Base-by-base conservation (phyloP, 1,140 invertebrate genomes). In the Uloborus diversus region DNA sequence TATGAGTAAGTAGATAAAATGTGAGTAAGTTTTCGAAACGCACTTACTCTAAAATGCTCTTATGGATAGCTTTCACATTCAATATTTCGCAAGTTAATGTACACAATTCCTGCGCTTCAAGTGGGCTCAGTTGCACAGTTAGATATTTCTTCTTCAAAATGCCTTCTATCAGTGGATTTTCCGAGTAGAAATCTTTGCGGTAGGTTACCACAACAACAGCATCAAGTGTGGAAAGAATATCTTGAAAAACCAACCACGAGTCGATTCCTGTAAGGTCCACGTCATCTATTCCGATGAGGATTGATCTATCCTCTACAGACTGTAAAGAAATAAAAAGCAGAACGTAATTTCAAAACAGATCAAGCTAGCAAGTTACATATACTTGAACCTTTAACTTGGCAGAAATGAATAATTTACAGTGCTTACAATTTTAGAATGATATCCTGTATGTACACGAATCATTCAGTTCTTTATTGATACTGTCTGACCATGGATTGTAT, bases 11-110 rank as follows among this genome's bases (percentile, higher is more conserved):
- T n/a, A n/a, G n/a, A n/a, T 42, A 42, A 42, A 42, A 42, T 42
- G 7, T 9, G 37, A 42, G 17, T 9, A 17, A 42, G 17, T 42
- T 9, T 9, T 3, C 28, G 14, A 57, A 23, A n/a, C 32, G 7
- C 3, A 69, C 49, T 28, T 42, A 71, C 68, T 33, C n/a, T 1
- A 71, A 13, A 9, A 75, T 62, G 0, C 17, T 59, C 11, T 62
- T 75, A 30, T 75, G 35, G 2, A 75, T 64, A 27, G 70, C 70
- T 13, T 49, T 2, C 25, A 75, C 47, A 23, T 75, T 62, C 0
- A 75, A 28, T 3, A 75, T n/a, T 4, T 28, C 25, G 28, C 70
- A 75, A 1, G 57, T 28, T 3, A 75, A 7, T 14, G 35, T 1
- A 2, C 25, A 56, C 17, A 75, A 13, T 17, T 61, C 70, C 11